Percentiles rank a stretch among this genome's conserved stretches.
Conservation (phyloP, 2,888 invertebrate species). For the Norana najaformis region DNA sequence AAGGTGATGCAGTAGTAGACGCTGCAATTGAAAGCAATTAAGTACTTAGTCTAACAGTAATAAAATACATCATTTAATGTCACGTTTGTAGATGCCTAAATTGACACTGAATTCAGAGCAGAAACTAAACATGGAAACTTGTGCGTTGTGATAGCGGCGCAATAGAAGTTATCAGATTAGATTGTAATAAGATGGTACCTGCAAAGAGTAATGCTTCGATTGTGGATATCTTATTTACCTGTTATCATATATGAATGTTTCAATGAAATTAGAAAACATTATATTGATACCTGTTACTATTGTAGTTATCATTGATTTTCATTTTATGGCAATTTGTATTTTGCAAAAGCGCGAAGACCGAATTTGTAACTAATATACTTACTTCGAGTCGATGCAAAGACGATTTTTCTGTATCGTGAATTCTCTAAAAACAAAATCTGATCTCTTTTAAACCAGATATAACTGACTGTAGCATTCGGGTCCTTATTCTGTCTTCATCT, state of each 20-base stretch:
- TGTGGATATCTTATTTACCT: no score
- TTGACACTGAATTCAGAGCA: no score
- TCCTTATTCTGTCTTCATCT: background rate
- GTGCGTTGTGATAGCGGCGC: no score
- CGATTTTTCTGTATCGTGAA: background rate
- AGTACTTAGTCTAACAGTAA: background rate
- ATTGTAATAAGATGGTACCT: no score
- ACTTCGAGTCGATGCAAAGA: background rate
- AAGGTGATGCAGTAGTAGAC: background rate
- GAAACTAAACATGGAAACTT: no score
- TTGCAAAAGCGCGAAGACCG: background rate
- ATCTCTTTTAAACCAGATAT: background rate
- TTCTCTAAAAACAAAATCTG: background rate
- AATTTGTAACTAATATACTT: background rate
- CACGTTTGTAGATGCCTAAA: no score
- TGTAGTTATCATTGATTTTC: background rate
- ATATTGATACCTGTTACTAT: no score
- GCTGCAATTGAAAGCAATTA: background rate
- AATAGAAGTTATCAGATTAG: no score
- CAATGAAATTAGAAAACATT: no score
- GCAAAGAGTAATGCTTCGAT: no score
- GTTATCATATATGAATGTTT: no score
- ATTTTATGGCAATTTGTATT: background rate
- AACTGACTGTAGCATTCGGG: background rate
- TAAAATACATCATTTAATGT: background rate